A percentile compares a stretch with the other conserved stretches of the same genome.
Evolutionary conservation across 2,113 vertebrate genomes (phyloP).

Genomic region (Pelecanus crispus): DNA sequence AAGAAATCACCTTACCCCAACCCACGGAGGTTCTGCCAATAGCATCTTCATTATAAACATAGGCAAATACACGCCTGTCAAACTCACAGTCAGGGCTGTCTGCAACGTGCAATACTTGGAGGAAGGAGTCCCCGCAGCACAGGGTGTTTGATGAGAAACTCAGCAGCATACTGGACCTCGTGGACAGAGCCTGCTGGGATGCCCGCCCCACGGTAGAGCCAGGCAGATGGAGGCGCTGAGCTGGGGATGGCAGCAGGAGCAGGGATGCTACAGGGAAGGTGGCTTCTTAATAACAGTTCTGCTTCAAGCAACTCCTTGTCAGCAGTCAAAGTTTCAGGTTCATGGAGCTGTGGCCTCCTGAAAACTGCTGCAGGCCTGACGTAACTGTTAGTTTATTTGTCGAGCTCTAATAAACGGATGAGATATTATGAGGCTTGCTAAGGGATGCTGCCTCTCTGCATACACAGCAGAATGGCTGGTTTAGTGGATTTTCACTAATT

Average conservation of each 20-base stretch:
- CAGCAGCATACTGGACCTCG: constrained; percentile 50
- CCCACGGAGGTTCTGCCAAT: constrained; percentile 33
- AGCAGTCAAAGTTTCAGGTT: constrained; percentile 69
- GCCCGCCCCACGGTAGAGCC: neutral
- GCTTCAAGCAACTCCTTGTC: constrained; percentile 69
- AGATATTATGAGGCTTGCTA: constrained; percentile 5
- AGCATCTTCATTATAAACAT: constrained; percentile 37
- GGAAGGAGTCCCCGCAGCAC: constrained; percentile 33
- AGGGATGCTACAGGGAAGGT: constrained; percentile 36
- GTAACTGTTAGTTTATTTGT: constrained; percentile 49
- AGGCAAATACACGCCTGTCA: constrained; percentile 38
- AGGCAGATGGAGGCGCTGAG: constrained; percentile 64
- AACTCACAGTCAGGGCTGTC: constrained; percentile 42
- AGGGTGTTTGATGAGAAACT: constrained; percentile 63
- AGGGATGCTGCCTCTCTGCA: neutral
- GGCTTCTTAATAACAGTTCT: constrained; percentile 63
- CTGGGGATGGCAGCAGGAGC: constrained; percentile 44
- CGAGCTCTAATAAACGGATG: constrained; percentile 26
- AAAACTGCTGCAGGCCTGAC: constrained; percentile 66
- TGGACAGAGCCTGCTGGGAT: constrained; percentile 55
- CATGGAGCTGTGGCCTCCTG: constrained; percentile 59
- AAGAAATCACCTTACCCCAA: constrained; percentile 25
- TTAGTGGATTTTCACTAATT: constrained; percentile 25
- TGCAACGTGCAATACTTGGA: neutral
- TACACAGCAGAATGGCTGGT: neutral